These are phyloP conservation scores for Nomada fucata DNA, from an alignment of 2,888 invertebrate genomes.

Conservation along the genomic window DNA sequence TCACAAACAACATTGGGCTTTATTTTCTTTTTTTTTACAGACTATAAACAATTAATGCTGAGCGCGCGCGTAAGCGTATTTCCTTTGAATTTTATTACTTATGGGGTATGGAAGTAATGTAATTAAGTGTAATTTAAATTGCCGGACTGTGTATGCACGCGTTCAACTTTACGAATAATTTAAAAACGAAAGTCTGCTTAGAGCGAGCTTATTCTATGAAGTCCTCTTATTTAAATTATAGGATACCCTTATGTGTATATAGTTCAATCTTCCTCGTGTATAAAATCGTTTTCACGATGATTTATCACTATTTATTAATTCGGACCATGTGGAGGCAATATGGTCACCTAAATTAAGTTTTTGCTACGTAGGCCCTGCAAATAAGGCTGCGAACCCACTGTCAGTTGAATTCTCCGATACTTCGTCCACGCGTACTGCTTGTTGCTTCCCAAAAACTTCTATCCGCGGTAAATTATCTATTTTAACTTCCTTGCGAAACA, in stretches of 20 bases:
- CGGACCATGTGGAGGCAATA: slow-evolving; percentile 75
- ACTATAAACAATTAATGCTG: slow-evolving; percentile 41
- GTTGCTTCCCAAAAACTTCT: slow-evolving; percentile 82
- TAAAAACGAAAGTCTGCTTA: slow-evolving; percentile 9
- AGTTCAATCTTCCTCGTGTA: slow-evolving; percentile 38
- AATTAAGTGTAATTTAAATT: background rate
- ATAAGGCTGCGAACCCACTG: slow-evolving; percentile 80
- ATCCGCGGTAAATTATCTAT: slow-evolving; percentile 93
- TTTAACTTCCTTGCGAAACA: slow-evolving; percentile 94
- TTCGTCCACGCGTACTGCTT: slow-evolving; percentile 78
- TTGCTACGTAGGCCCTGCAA: slow-evolving; percentile 83
- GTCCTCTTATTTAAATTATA: slow-evolving; percentile 43
- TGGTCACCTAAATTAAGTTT: slow-evolving; percentile 66
- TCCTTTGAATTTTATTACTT: slow-evolving; percentile 25
- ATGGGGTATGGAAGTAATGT: background rate
- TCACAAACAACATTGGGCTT: slow-evolving; percentile 33
- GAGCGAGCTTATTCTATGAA: slow-evolving; percentile 22
- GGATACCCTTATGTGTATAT: slow-evolving; percentile 33
- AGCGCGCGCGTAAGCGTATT: slow-evolving; percentile 46
- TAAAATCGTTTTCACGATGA: slow-evolving; percentile 48
- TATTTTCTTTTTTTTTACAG: slow-evolving; percentile 23
- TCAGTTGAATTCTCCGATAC: slow-evolving; percentile 79
- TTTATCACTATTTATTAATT: slow-evolving; percentile 76
- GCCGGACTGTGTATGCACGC: slow-evolving; percentile 34
- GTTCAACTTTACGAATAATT: slow-evolving; percentile 47